A percentile compares a stretch with the other conserved stretches of the same genome.
Conservation (phyloP, 2,888 invertebrate species). For the Trichogramma dendrolimi region DNA sequence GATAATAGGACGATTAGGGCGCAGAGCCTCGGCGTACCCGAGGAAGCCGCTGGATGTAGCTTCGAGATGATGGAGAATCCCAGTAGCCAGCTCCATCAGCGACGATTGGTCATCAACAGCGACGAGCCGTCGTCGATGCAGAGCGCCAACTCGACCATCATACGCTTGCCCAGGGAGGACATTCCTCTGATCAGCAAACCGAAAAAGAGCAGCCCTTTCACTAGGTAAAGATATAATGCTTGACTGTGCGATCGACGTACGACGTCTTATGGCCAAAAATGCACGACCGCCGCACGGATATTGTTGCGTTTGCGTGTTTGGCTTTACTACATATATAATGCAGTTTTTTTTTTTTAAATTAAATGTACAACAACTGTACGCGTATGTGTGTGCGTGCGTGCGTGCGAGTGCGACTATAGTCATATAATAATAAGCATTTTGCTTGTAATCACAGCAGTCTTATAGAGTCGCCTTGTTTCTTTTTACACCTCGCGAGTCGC, state of each 20-base stretch:
- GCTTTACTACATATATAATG: not conserved
- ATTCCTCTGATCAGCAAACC: slow-evolving; percentile 67
- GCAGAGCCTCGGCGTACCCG: not conserved
- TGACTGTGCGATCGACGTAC: slow-evolving; percentile 9
- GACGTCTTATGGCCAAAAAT: slow-evolving; percentile 12
- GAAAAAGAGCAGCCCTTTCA: slow-evolving; percentile 59
- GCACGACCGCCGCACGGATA: not conserved
- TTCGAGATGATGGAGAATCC: slow-evolving; percentile 26
- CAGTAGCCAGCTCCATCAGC: slow-evolving; percentile 8
- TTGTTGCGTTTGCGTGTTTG: not conserved
- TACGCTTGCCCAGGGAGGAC: slow-evolving; percentile 63
- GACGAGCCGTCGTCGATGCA: slow-evolving; percentile 43
- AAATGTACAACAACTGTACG: no score
- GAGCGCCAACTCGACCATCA: slow-evolving; percentile 51
- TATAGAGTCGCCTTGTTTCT: no score
- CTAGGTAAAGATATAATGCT: slow-evolving; percentile 56
- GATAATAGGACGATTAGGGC: not conserved
- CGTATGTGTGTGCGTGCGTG: no score
- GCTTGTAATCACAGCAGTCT: no score
- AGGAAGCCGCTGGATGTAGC: slow-evolving; percentile 1
- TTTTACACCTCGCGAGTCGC: no score
- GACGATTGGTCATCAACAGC: slow-evolving; percentile 3
- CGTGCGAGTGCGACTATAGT: no score
- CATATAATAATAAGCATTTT: no score
- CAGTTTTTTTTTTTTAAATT: no score